These are phyloP conservation scores for Neodon shergylaensis DNA, from an alignment of 2,113 vertebrate genomes.

Conservation along the genomic window DNA sequence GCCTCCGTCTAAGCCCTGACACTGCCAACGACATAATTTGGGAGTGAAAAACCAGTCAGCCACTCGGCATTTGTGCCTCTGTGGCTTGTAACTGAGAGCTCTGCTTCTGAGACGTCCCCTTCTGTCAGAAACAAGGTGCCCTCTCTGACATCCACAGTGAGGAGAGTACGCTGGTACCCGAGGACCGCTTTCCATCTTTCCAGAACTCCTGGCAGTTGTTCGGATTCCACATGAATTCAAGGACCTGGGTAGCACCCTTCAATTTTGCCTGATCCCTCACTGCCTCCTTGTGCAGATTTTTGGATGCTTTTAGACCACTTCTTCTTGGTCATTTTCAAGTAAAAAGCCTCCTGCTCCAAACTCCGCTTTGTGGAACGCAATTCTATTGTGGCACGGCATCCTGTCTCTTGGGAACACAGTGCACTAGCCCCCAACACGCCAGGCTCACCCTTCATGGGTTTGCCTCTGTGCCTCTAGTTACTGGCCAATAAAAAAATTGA, in stretches of 20 bases:
- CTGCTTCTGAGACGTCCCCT: not conserved
- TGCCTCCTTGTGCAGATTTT: not conserved
- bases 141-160: not conserved
- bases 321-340: not conserved
- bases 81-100: not conserved
- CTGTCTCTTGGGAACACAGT: not conserved
- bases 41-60: not conserved
- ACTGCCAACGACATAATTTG: not conserved
- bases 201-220: not conserved
- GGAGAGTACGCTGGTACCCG: not conserved
- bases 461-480: not conserved
- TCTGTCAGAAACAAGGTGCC: not conserved
- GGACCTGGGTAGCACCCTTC: not conserved
- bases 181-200: not conserved
- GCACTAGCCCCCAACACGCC: too few species aligned
- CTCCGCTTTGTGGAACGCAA: not conserved
- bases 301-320: not conserved
- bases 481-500: not conserved
- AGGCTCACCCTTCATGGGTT: accelerated
- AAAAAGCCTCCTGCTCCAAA: not conserved
- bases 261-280: not conserved
- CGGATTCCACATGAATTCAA: not conserved
- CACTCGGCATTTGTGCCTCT: not conserved
- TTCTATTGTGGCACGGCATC: not conserved
- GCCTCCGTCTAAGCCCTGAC: not conserved